A percentile compares a stretch with the other conserved stretches of the same genome.
These are phyloP conservation scores for Mormyrops boulengeri DNA, from an alignment of 2,797 vertebrate genomes.

Conservation along the genomic window DNA sequence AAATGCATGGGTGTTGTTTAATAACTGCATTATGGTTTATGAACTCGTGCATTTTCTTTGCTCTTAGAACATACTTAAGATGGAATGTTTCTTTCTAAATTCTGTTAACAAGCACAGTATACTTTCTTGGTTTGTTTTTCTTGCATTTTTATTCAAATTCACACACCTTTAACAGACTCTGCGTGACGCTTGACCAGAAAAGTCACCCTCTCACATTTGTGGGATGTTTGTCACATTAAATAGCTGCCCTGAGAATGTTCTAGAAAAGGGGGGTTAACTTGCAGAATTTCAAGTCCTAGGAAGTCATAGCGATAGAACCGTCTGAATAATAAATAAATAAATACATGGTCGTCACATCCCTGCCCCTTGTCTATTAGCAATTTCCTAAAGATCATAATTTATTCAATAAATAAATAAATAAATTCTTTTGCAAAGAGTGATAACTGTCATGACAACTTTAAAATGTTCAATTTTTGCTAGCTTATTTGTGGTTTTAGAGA, in stretches of 20 bases:
- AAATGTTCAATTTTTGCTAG: slow-evolving; percentile 20
- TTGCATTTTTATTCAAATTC: background rate
- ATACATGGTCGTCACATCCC: background rate
- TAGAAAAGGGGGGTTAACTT: background rate
- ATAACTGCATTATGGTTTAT: background rate
- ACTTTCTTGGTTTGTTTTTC: background rate
- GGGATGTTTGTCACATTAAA: background rate
- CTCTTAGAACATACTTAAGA: background rate
- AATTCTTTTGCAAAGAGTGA: background rate
- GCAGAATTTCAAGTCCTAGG: background rate
- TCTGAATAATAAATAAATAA: slow-evolving; percentile 6
- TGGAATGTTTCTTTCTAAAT: background rate
- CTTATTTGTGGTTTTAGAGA: slow-evolving; percentile 29
- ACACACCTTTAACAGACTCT: background rate
- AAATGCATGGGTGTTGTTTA: background rate
- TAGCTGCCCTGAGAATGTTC: background rate
- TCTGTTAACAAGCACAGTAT: background rate
- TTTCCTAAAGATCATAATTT: background rate
- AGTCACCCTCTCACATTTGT: slow-evolving; percentile 1
- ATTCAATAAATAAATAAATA: background rate
- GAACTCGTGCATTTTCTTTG: background rate
- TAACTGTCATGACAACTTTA: background rate
- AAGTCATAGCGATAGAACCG: background rate
- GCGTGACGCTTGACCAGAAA: background rate
- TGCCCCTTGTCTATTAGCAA: background rate